Percentiles rank a stretch among this genome's conserved stretches.
Evolutionary conservation across 2,888 invertebrate genomes (phyloP).

Genomic region (Lissonota sp.): DNA sequence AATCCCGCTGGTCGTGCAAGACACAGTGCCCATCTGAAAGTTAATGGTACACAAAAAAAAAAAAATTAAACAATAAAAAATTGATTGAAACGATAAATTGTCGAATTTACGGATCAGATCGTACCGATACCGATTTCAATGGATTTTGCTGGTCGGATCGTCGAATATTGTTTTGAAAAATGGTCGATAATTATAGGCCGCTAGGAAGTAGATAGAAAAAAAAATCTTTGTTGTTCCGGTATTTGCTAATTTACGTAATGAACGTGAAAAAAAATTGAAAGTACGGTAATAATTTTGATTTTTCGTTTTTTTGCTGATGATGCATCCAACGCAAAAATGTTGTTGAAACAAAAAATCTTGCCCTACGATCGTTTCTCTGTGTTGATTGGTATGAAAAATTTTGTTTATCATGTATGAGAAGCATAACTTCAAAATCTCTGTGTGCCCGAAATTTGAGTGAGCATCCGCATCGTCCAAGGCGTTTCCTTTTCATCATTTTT

Average conservation of each 20-base stretch:
- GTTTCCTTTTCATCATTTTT: conserved; percentile 11
- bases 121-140: conserved; percentile 10
- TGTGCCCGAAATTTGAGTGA: conserved; percentile 31
- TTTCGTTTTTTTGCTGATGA: conserved; percentile 49
- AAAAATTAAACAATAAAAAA: background rate
- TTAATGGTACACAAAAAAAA: conserved; percentile 87
- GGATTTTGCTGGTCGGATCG: conserved; percentile 19
- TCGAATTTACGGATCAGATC: conserved; percentile 17
- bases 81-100: conserved; percentile 17
- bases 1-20: conserved; percentile 90
- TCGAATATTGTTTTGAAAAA: conserved; percentile 25
- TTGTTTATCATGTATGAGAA: conserved; percentile 32
- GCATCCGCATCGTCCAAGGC: conserved; percentile 30
- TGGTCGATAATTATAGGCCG: conserved; percentile 30
- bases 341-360: conserved; percentile 19
- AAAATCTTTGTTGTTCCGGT: conserved; percentile 65
- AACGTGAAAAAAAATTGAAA: conserved; percentile 26
- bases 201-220: conserved; percentile 52
- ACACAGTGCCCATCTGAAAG: conserved; percentile 89
- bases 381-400: conserved; percentile 37
- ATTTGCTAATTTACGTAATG: conserved; percentile 52
- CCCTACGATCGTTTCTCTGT: conserved; percentile 19
- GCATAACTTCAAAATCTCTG: conserved; percentile 38
- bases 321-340: conserved; percentile 49
- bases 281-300: conserved; percentile 49